Conservation (phyloP, 2,113 vertebrate genomes). For the Indicator maculatus region DNA sequence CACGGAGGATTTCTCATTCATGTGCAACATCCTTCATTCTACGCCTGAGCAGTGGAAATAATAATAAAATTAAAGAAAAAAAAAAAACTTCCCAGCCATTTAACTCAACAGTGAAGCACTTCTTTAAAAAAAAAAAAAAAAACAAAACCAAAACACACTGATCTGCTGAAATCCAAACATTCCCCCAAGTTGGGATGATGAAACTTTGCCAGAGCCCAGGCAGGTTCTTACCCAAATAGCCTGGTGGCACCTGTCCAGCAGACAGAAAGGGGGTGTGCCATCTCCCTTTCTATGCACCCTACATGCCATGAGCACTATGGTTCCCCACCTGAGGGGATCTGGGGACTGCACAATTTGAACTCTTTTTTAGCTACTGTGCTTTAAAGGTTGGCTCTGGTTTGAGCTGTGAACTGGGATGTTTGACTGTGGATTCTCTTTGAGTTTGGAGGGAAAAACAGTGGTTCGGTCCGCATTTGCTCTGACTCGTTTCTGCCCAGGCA, state of each 20-base stretch:
- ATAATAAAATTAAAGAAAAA: too few species aligned
- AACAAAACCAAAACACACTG: too few species aligned
- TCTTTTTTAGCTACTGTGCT: neutral
- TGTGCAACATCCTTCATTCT: neutral
- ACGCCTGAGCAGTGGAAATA: neutral
- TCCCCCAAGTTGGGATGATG: neutral
- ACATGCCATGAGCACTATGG: accelerated
- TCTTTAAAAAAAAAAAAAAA: neutral
- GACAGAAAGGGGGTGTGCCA: neutral
- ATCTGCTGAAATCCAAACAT: neutral
- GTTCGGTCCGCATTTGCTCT: neutral
- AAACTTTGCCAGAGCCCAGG: neutral
- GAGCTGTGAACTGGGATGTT: neutral
- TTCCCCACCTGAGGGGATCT: neutral
- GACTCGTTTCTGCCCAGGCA: neutral
- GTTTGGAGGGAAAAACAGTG: neutral
- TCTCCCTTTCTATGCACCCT: neutral
- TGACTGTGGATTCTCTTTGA: neutral
- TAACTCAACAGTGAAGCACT: neutral
- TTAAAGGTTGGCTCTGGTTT: neutral
- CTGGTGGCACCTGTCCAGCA: neutral
- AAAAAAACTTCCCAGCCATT: neutral
- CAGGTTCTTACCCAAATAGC: neutral
- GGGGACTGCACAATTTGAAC: neutral
- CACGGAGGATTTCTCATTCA: neutral